Conservation (phyloP, 2,888 invertebrate genomes). For the Omphaloscelis lunosa region DNA sequence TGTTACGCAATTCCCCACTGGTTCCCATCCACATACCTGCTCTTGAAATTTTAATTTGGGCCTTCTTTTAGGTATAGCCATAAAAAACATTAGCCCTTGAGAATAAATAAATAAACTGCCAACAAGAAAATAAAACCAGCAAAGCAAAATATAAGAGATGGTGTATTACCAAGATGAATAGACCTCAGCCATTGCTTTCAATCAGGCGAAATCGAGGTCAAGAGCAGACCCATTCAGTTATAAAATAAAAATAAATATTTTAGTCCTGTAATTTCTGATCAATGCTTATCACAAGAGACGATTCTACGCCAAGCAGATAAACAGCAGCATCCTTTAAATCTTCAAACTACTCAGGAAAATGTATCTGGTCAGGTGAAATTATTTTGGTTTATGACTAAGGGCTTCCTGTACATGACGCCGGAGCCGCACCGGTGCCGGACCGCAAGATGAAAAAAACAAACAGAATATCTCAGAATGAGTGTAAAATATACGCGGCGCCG, state of each 20-base stretch:
- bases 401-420: too few species aligned
- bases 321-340: neutral
- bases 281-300: neutral
- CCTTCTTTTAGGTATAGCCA: too few species aligned
- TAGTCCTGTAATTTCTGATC: neutral
- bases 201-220: too few species aligned
- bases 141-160: neutral
- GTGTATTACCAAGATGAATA: neutral
- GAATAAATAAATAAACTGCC: conserved; percentile 21
- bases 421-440: too few species aligned
- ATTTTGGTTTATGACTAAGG: neutral
- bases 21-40: neutral
- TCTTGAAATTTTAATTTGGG: neutral
- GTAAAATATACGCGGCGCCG: too few species aligned
- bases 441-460: too few species aligned
- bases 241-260: too few species aligned
- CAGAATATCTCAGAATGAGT: too few species aligned
- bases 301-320: neutral
- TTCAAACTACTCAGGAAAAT: neutral
- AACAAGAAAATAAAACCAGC: neutral
- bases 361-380: neutral
- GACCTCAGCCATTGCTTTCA: too few species aligned
- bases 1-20: too few species aligned
- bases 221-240: too few species aligned
- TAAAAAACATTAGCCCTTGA: too few species aligned